Evolutionary conservation across 35 echinoderm and acorn worm species (phyloP).

Genomic region (Chiridota heheva): DNA sequence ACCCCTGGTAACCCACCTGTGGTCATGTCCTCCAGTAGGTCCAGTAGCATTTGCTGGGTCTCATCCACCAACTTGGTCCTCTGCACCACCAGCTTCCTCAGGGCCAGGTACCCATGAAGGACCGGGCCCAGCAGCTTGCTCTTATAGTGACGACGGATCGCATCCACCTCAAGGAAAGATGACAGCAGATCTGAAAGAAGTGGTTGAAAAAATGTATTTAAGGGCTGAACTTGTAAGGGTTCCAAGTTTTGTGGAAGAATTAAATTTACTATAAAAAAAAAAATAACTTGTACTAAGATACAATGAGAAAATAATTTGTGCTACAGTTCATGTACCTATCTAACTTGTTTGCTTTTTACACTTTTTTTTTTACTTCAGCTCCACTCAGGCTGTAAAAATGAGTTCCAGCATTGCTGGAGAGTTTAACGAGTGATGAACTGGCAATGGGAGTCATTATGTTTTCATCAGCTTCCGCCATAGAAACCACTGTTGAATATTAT

Average conservation of each 20-base stretch:
- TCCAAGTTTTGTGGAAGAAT: too few species aligned
- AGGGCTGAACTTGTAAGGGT: background rate
- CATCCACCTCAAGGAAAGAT: slow-evolving; percentile 84
- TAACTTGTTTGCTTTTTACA: too few species aligned
- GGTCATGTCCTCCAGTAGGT: slow-evolving; percentile 97
- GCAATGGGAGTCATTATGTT: too few species aligned
- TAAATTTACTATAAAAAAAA: background rate
- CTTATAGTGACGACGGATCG: slow-evolving; percentile 97
- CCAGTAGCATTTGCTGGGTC: slow-evolving; percentile 88
- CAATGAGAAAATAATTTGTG: too few species aligned
- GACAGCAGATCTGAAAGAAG: slow-evolving; percentile 74
- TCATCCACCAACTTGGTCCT: slow-evolving; percentile 97
- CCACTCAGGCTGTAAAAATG: too few species aligned
- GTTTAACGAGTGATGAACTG: too few species aligned
- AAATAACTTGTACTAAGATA: too few species aligned
- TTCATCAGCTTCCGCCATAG: too few species aligned
- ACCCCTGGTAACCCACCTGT: slow-evolving; percentile 85
- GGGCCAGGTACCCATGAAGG: slow-evolving; percentile 90
- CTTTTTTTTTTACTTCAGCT: too few species aligned
- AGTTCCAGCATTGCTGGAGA: too few species aligned
- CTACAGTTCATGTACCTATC: too few species aligned
- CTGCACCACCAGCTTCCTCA: slow-evolving; percentile 91
- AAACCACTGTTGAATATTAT: too few species aligned
- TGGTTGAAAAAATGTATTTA: background rate
- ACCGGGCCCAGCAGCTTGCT: slow-evolving; percentile 94